Base-by-base conservation (phyloP, 1,140 invertebrate genomes). In the Calephelis virginiensis region DNA sequence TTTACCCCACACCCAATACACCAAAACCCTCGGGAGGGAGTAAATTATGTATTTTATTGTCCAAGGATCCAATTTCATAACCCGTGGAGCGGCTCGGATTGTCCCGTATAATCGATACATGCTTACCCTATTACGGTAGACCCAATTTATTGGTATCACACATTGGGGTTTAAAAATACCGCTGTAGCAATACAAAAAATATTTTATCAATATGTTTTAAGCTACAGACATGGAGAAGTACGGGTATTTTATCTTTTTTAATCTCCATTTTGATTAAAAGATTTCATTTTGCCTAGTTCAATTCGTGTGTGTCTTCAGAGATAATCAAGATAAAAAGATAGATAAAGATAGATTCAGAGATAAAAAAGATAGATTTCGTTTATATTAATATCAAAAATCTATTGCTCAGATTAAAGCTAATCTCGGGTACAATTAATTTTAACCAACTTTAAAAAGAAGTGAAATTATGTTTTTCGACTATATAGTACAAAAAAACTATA, bases 21-120 rank as follows among this genome's bases (percentile, higher is more conserved):
- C 77, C 70, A 63, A 53, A 64, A 72, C 77, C 70, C 43, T 64
- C 72, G 78, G 70, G 73, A 74, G 71, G 70, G 73, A 72, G 73
- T 87, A 87, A 89, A 87, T 89, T 89, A 89, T 89, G 80, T 87
- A 87, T 85, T 89, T 89, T 87, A 89, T 82, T 86, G 83, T 83
- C 80, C 70, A 77, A 75, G 70, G 66, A 80, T 77, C 82, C 85
- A 83, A 86, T 85, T 85, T 87, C 85, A 89, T 89, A 89, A 87
- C 78, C 77, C 71, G 76, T 75, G 77, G 75, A 77, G 72, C 70
- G 77, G 70, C 75, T 68, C 65, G 68, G 66, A 64, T 64, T 64
- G 63, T 64, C 56, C 63, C 48, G 38, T 61, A 72, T 75, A 75
- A 77, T 77, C 76, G 71, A 77, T 75, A 75, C 67, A 66, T 60